phyloP scores from a whole-genome alignment of 2,113 vertebrate genomes.

The Crotalus tigris region DNA sequence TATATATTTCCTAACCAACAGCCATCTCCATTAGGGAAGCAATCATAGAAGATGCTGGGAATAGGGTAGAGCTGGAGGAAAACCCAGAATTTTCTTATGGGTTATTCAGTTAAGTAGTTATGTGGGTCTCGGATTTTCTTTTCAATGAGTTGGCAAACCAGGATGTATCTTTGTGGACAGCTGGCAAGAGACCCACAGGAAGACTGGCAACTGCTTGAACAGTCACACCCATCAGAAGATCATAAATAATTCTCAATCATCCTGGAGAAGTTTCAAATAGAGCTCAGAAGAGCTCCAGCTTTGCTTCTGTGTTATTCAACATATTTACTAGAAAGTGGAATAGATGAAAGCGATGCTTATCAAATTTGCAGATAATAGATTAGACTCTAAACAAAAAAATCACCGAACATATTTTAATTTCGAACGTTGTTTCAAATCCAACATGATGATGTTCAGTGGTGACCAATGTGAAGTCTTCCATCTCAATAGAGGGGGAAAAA shows the following conservation, averaged over 20 bases:
- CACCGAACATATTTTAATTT: neutral
- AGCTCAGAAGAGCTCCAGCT: neutral
- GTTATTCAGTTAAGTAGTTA: neutral
- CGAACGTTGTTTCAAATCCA: neutral
- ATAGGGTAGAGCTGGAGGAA: conserved; percentile 3
- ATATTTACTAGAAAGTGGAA: neutral
- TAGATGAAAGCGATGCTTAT: neutral
- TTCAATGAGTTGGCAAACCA: neutral
- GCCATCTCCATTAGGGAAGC: neutral
- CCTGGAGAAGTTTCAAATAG: neutral
- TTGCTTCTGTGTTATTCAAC: neutral
- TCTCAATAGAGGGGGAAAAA: neutral
- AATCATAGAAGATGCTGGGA: neutral
- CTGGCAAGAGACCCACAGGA: neutral
- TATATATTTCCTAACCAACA: conserved; percentile 7
- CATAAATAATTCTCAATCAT: neutral
- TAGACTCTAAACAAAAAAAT: neutral
- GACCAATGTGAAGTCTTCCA: neutral
- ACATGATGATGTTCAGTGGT: neutral
- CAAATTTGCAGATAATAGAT: neutral
- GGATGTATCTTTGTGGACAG: neutral
- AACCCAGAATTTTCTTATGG: neutral
- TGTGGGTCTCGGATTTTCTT: neutral
- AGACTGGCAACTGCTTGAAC: neutral
- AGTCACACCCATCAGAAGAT: neutral